Evolutionary conservation across 2,113 vertebrate genomes (phyloP), one percentile per base, ranked within the genome.

Genomic region (Paramisgurnus dabryanus): DNA sequence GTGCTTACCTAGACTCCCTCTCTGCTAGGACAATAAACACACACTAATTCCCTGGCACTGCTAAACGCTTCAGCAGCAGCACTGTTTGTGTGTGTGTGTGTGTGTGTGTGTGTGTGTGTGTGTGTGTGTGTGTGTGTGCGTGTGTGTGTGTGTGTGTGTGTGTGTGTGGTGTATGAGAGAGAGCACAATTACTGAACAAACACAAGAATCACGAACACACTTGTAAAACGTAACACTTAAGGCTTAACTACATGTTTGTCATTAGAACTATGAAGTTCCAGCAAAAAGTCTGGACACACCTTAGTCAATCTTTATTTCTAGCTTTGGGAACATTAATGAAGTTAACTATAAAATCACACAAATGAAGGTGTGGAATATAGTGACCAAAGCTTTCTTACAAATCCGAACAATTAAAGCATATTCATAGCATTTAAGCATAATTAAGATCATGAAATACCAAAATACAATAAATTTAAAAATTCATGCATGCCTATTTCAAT

Each of bases 21-120:
- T 80, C 80, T 77, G 79, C 84, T 83, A 82, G 80, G 74, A 87
- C 83, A 86, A 87, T 84, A 86, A 86, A 87, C 86, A 87, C 78
- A 72, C 65, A 85, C 77, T 86, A 87, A 86, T 83, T 76, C 80
- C 80, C 80, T 70, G 82, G 82, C 76, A 82, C 80, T 13, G 69
- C 84, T 81, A 79, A 87, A 87, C 69, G 80, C 80, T 85, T 82
- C 80, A 71, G 80, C 78, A 78, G 71, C 49, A 78, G 71, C 49
- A 63, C 74, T 5, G 41, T 15, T 60, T 58, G 45, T 67, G 79
- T 64, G 68, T 55, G 65, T 47, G 73, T 61, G 78, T 64, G 58
- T 41, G 79, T 34, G 34, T 40, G 78, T 60, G 68, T 61, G 68
- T 18, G 64, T 40, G 67, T 17, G n/a, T 49, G 41, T 15, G 57